Evolutionary conservation across 1,140 invertebrate genomes (phyloP), one percentile per base, ranked within the genome.

Genomic region (Drosophila obscura): DNA sequence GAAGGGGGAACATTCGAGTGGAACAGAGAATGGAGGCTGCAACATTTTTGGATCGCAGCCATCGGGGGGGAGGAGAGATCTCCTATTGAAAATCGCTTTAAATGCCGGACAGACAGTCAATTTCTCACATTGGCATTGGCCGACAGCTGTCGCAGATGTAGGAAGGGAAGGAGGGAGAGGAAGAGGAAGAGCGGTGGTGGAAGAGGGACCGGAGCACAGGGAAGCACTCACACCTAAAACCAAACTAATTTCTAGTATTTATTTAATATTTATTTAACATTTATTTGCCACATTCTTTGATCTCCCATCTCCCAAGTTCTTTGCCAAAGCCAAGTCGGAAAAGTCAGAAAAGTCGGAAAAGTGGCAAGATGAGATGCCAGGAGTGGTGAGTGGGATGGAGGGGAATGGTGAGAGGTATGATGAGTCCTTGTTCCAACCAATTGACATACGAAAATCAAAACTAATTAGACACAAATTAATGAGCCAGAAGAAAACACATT

Each of bases 391-490:
- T 6, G 28, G 15, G 15, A 11, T 19, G 19, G 15, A 31, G 24
- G 19, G 64, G n/a, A 16, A 0, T 16, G 43, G n/a, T 4, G 35
- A 9, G 9, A 28, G 43, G 19, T 4, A 43, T 22, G 48, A 41
- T 26, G 51, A 57, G 65, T 71, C 67, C 67, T 71, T 71, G 67
- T 71, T 71, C 67, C 71, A 55, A 22, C 53, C 73, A 66, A 74
- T 58, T 66, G 71, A 73, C 67, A 80, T 77, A 50, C 53, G 51
- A 73, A 60, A 88, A 87, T 87, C 84, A 80, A 80, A 89, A 87
- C 83, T 83, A 87, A 89, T 87, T 87, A 87, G 83, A 89, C 83
- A 55, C 65, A 73, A 77, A 87, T 89, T 87, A 88, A 87, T 85
- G 77, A 65, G 67, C 63, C 57, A 57, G 8, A 65, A 58, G 53